Evolutionary conservation across 1,140 invertebrate species (phyloP), one percentile per base, ranked within the genome.

Genomic region (Arctopsyche grandis): DNA sequence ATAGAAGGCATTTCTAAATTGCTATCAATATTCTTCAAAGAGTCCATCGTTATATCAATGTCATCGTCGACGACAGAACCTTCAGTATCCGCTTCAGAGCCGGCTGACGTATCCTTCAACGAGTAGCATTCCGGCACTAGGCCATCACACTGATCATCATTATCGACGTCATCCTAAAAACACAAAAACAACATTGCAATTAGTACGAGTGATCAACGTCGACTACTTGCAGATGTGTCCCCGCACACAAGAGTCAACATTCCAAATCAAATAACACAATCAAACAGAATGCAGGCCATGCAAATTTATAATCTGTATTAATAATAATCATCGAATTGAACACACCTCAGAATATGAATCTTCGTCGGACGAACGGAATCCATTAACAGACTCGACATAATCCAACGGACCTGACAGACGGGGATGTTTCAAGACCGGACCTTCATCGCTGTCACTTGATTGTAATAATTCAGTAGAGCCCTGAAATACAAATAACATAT

Each of bases 401-500:
- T 66, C 63, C 10, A 26, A 26, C 1, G 85, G 84, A 22, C 84
- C 86, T 82, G 87, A 88, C 10, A 92, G 87, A 26, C 91, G 86
- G n/a, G 91, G 91, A 79, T 92, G 91, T 83, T 93, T 93, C 78
- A 89, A 88, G 46, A 92, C 91, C 43, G 92, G 92, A 83, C 93
- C 92, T 86, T 93, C 92, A 87, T 92, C 91, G 84, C 91, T 92
- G 81, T 91, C 91, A 66, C 86, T 88, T 5, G 48, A 29, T 14
- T 24, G 14, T 10, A 44, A 21, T 26, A 24, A n/a, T 74, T 74
- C 71, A 26, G 46, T 24, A 7, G 71, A 56, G 22, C n/a, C 71
- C 71, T 74, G 48, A 74, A 74, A 74, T 1, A 56, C 9, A 74
- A 9, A 66, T 12, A 9, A 66, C 9, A 21, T 60, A 60, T 60